Evolutionary conservation across 1,140 invertebrate genomes (phyloP).

Genomic region (Dryas iulia): DNA sequence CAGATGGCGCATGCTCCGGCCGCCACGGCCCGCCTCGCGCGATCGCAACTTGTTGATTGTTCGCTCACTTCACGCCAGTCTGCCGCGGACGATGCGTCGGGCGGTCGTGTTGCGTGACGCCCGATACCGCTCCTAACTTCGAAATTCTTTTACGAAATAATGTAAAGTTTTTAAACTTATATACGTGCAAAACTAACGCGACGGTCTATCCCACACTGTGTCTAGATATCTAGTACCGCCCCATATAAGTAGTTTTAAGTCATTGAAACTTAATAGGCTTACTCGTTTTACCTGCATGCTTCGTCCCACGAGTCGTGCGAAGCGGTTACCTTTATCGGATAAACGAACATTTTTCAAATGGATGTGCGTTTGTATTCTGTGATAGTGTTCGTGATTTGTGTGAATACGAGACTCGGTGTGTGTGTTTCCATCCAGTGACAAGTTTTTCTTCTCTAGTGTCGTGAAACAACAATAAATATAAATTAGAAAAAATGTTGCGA

Average conservation of each 20-base stretch:
- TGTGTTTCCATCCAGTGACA: constrained; percentile 64
- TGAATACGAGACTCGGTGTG: constrained; percentile 63
- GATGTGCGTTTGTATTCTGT: constrained; percentile 74
- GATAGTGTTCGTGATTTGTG: constrained; percentile 76
- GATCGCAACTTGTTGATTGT: constrained; percentile 76
- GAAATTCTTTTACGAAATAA: constrained; percentile 75
- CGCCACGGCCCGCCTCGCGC: constrained; percentile 58
- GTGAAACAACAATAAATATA: constrained; percentile 62
- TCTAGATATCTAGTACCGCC: constrained; percentile 48
- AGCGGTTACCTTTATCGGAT: constrained; percentile 77
- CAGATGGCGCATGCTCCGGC: constrained; percentile 69
- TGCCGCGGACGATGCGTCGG: constrained; percentile 72
- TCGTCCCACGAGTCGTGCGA: constrained; percentile 72
- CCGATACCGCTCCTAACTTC: constrained; percentile 64
- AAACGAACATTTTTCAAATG: constrained; percentile 80
- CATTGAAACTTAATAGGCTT: constrained; percentile 75
- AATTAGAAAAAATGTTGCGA: constrained; percentile 60
- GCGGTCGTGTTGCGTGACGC: constrained; percentile 56
- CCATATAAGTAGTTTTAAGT: constrained; percentile 69
- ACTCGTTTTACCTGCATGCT: constrained; percentile 76
- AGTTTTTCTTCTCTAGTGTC: constrained; percentile 70
- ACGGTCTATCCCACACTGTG: constrained; percentile 42
- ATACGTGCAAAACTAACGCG: constrained; percentile 56
- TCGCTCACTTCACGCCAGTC: constrained; percentile 75
- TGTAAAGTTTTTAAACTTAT: constrained; percentile 72